Base-by-base conservation (phyloP, 2,888 invertebrate species). In the Helobdella robusta region DNA sequence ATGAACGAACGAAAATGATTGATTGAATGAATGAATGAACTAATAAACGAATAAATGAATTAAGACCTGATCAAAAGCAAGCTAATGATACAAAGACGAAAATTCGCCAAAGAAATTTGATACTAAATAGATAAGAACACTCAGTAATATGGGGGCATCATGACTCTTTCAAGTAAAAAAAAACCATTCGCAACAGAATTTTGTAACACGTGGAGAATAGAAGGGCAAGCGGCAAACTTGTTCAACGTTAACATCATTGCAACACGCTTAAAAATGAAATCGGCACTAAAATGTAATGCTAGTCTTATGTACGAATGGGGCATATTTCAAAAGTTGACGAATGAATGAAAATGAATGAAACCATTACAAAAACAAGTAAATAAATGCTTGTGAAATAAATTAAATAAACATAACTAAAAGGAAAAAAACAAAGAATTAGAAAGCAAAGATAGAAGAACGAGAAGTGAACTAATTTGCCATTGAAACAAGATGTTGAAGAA, bases 21-120 rank as follows among this genome's bases (percentile, higher is more conserved):
- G 50, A 18, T 6, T 50, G 50, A 50, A 50, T 50, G 50, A 18
- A 50, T 50, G 50, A 18, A 50, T 18, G 50, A 50, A 50, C 25
- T n/a, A 18, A 50, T 50, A 25, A 18, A 4, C 25, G 50, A 50
- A 50, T 50, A 25, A 18, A 50, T 50, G 50, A 18, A 50, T 50
- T 6, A 18, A 50, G 6, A 18, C 6, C n/a, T 50, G 50, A 50
- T 8, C 4, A 18, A 50, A 18, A 6, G 5, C 5, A 50, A 23
- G n/a, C 25, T 50, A 6, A 4, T 5, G 20, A 50, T 15, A 15
- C 11, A 40, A 40, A 15, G n/a, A 40, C n/a, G n/a, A 40, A 15
- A 40, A 40, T 40, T 15, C 44, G 11, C 11, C 11, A 11, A 40
- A n/a, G 11, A 40, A 40, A 40, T n/a, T 15, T 40, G n/a, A 40